Evolutionary conservation across 2,797 vertebrate genomes (phyloP), one percentile per base, ranked within the genome.

Genomic region (Cephalopachus bancanus): DNA sequence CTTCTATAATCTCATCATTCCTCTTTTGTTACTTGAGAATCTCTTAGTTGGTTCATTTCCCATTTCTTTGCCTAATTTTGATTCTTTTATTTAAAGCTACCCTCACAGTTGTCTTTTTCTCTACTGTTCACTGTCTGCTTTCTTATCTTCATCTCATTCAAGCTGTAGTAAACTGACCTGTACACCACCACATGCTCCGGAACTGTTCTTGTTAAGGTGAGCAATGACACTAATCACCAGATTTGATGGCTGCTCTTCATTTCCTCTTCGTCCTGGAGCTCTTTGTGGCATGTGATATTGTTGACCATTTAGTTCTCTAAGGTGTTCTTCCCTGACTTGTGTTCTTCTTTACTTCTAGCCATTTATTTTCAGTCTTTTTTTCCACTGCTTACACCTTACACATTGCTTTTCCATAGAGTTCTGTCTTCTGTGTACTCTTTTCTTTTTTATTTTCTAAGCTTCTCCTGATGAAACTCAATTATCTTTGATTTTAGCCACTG

Each of bases 381-480:
- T 90, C 55, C 19, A 80, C 64, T 49, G 64, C 24, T 5, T 67
- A 7, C 3, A 10, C 44, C 37, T 2, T 87, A 83, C 71, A 49
- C 69, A 75, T 79, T 89, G 37, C 10, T 51, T 85, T 95, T 78
- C 62, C 57, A 69, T 86, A 64, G 62, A 64, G 79, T 89, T 94
- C 37, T 91, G 7, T 67, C 78, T 26, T 60, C 72, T 89, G 28
- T 57, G 49, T 65, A 55, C 15, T 95, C 59, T 90, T 92, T 84
- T 95, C 59, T 90, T 92, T 84, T 81, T 71, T 64, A 16, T 89
- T 92, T 96, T 26, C 69, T 67, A 62, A 95, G 51, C 24, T 72
- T 10, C 83, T 87, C 62, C 49, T 84, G 14, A 62, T 51, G 84
- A 94, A 88, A 93, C 51, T 91, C 37, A 74, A 19, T 69, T 49